A percentile compares a stretch with the other conserved stretches of the same genome.
These are phyloP conservation scores for Brenthis ino DNA, from an alignment of 2,888 invertebrate genomes.

Conservation along the genomic window DNA sequence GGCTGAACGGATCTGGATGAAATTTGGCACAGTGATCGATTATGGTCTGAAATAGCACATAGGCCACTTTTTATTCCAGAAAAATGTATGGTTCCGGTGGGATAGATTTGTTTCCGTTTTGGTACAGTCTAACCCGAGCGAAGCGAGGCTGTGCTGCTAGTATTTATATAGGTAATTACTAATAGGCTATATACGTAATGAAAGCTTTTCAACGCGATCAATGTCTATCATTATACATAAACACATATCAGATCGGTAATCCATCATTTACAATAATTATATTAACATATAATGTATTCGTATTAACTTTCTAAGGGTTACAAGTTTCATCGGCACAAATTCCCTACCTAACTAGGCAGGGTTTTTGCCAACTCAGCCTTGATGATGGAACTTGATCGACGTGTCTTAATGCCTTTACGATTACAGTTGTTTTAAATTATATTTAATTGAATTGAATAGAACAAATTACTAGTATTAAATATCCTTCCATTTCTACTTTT, in stretches of 20 bases:
- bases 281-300: constrained; percentile 25
- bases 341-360: constrained; percentile 16
- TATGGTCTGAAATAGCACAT: no score
- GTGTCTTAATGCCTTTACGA: constrained; percentile 27
- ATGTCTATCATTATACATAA: background rate
- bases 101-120: no score
- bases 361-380: constrained; percentile 31
- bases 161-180: no score
- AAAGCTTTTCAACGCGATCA: constrained; percentile 1
- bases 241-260: constrained; percentile 2
- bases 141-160: no score
- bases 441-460: constrained; percentile 32
- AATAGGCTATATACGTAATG: background rate
- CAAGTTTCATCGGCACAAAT: constrained; percentile 28
- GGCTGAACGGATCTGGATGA: no score
- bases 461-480: constrained; percentile 17
- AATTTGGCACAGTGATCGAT: no score
- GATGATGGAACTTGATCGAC: constrained; percentile 33
- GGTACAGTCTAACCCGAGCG: no score
- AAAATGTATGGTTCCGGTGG: no score
- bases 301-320: constrained; percentile 32
- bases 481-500: constrained; percentile 2
- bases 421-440: constrained; percentile 28
- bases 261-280: constrained; percentile 26
- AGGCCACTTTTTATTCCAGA: no score